Percentiles rank a stretch among this genome's conserved stretches.
Conservation (phyloP, 2,113 vertebrate species). For the Lycaon pictus region DNA sequence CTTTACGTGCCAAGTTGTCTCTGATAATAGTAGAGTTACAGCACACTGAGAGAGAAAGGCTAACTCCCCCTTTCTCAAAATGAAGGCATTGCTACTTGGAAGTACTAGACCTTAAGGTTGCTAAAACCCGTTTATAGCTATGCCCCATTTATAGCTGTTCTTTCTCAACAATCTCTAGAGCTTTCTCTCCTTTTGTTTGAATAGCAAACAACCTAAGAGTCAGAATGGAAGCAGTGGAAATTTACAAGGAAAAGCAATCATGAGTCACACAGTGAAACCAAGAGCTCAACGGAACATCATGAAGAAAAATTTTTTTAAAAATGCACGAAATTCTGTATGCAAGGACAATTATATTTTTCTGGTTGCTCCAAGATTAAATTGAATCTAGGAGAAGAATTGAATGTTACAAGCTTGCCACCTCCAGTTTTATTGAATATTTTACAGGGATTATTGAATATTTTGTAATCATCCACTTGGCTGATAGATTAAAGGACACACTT, state of each 20-base stretch:
- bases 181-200: conserved; percentile 64
- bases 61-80: background rate
- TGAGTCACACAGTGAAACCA: conserved; percentile 48
- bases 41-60: background rate
- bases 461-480: conserved; percentile 64
- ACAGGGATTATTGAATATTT: conserved; percentile 76
- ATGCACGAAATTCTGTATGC: conserved; percentile 59
- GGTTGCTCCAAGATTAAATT: conserved; percentile 73
- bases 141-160: background rate
- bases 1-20: background rate
- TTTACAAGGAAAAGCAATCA: conserved; percentile 35
- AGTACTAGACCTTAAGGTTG: background rate
- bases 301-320: background rate
- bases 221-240: conserved; percentile 64
- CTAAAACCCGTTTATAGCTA: background rate
- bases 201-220: background rate
- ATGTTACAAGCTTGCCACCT: conserved; percentile 73
- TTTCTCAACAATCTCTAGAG: background rate
- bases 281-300: conserved; percentile 32
- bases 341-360: conserved; percentile 75
- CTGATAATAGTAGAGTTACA: background rate
- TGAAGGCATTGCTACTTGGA: background rate
- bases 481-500: conserved; percentile 72
- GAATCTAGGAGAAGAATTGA: conserved; percentile 71
- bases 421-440: conserved; percentile 77